Percentiles rank a stretch among this genome's conserved stretches.
Evolutionary conservation across 2,797 vertebrate genomes (phyloP).

Genomic region (Sciaenops ocellatus): DNA sequence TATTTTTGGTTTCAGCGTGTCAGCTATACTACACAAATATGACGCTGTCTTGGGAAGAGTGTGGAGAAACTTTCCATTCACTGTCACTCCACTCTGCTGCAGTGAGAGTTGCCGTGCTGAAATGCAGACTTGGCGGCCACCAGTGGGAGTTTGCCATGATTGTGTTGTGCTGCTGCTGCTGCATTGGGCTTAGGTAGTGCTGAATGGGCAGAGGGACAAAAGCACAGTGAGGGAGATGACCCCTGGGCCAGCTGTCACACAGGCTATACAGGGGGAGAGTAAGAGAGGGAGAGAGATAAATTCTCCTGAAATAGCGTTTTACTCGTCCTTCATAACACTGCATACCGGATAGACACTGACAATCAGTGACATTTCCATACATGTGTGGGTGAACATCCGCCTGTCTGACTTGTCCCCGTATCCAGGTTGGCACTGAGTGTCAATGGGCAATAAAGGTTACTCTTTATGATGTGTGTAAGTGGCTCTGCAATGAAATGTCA

Average conservation of each 20-base stretch:
- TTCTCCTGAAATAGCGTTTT: slow-evolving; percentile 63
- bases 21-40: slow-evolving; percentile 72
- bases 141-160: slow-evolving; percentile 79
- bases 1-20: slow-evolving; percentile 72
- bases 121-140: slow-evolving; percentile 78
- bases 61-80: slow-evolving; percentile 76
- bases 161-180: slow-evolving; percentile 75
- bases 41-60: slow-evolving; percentile 68
- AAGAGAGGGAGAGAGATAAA: slow-evolving; percentile 17
- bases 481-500: slow-evolving; percentile 82
- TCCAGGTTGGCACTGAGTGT: slow-evolving; percentile 52
- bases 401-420: slow-evolving; percentile 40
- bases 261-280: slow-evolving; percentile 54
- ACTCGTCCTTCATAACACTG: slow-evolving; percentile 52
- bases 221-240: slow-evolving; percentile 79
- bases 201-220: slow-evolving; percentile 84
- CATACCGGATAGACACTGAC: slow-evolving; percentile 47
- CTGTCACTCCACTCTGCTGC: slow-evolving; percentile 77
- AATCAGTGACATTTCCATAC: slow-evolving; percentile 74
- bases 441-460: slow-evolving; percentile 83
- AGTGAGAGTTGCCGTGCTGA: slow-evolving; percentile 74
- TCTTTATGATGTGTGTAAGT: slow-evolving; percentile 80
- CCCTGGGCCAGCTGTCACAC: slow-evolving; percentile 80
- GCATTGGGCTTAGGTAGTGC: slow-evolving; percentile 79
- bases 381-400: slow-evolving; percentile 52